Evolutionary conservation across 1,140 invertebrate genomes (phyloP), one percentile per base, ranked within the genome.

Genomic region (Euura lappo): DNA sequence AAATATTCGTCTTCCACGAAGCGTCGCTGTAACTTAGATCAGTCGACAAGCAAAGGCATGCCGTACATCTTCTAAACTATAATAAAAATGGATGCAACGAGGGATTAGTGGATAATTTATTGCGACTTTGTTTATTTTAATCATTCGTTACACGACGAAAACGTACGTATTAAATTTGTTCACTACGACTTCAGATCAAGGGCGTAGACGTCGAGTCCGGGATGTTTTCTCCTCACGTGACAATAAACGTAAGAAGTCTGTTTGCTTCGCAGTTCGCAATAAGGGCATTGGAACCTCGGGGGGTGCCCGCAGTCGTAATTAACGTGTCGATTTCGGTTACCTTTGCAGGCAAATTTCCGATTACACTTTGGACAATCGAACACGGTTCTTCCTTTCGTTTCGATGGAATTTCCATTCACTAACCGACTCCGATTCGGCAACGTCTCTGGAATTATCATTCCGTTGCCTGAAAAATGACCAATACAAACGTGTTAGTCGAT

Each of bases 221-320:
- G 80, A 72, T 86, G 85, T 68, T 85, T 86, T 72, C 82, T 85
- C 44, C 85, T 80, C 65, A 86, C 94, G 85, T 95, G 94, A 66
- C 93, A 90, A 70, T 93, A 93, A 80, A 95, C 93, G 82, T 94
- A 93, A 87, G 93, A 94, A 80, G 94, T 94, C 81, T 94, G 93
- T 80, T 94, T 94, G 92, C 93, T 79, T 89, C 88, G 84, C 91
- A 94, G 78, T 2, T 93, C 91, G 84, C 93, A 94, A 85, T 93
- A 93, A 28, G 92, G 92, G 81, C 93, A 94, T 81, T 93, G 92
- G 82, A 94, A 94, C 82, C 93, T 91, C 2, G 93, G 93, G 82
- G 94, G 92, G 84, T 93, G 93, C 76, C 93, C 93, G 83, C 94
- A 95, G 84, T 95, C 94, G 92, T 93, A 94, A 84, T 94, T 94